A percentile compares a stretch with the other conserved stretches of the same genome.
These are phyloP conservation scores for Gavialis gangeticus DNA, from an alignment of 2,113 vertebrate genomes.

Conservation along the genomic window DNA sequence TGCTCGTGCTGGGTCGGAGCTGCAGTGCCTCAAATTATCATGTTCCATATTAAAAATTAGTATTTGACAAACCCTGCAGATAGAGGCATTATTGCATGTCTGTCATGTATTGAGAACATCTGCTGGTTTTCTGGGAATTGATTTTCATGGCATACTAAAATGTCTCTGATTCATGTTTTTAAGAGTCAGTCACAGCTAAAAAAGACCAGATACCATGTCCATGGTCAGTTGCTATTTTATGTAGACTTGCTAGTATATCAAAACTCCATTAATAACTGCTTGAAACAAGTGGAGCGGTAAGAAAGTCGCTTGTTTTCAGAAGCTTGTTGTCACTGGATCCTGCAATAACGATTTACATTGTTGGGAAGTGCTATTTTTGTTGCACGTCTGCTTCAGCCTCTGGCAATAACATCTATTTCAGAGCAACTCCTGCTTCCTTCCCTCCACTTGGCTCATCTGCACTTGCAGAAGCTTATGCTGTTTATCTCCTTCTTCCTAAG, in stretches of 20 bases:
- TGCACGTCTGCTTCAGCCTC: conserved; percentile 21
- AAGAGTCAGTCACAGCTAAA: background rate
- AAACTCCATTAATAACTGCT: conserved; percentile 1
- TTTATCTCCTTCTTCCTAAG: background rate
- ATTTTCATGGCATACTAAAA: conserved; percentile 3
- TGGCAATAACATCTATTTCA: conserved; percentile 57
- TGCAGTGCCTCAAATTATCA: background rate
- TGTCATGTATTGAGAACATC: background rate
- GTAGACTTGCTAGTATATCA: background rate
- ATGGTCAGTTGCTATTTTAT: background rate
- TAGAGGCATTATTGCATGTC: background rate
- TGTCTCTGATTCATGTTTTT: background rate
- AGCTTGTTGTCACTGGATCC: conserved; percentile 63
- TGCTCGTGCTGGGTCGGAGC: background rate
- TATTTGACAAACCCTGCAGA: background rate
- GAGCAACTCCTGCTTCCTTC: background rate
- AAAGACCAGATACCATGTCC: background rate
- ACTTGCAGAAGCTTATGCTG: background rate
- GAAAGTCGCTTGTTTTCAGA: conserved; percentile 10
- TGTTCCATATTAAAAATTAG: background rate
- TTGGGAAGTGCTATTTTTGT: conserved; percentile 62
- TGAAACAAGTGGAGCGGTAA: background rate
- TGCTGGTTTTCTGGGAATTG: background rate
- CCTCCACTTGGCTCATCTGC: conserved; percentile 2
- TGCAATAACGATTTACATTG: conserved; percentile 27